phyloP scores from a whole-genome alignment of 2,888 invertebrate genomes.

The Caradrina kadenii region DNA sequence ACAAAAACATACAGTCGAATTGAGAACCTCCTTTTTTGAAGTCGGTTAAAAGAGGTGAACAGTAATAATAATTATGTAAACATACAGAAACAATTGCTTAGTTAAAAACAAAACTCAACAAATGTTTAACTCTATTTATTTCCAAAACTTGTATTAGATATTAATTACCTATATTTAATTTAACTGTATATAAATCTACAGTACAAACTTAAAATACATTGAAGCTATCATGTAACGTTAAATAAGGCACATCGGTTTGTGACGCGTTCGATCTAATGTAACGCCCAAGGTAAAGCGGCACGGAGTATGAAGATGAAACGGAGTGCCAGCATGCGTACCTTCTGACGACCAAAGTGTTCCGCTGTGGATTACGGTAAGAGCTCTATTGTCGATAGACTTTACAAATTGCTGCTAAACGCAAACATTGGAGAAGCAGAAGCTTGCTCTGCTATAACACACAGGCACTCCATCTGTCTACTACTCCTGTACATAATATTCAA shows the following conservation, averaged over 20 bases:
- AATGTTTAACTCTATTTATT: slow-evolving; percentile 48
- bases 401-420: background rate
- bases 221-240: slow-evolving; percentile 50
- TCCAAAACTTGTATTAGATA: slow-evolving; percentile 46
- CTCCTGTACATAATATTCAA: slow-evolving; percentile 44
- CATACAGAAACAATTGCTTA: no score
- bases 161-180: slow-evolving; percentile 47
- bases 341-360: background rate
- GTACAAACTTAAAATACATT: slow-evolving; percentile 52
- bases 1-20: no score
- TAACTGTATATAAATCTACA: slow-evolving; percentile 59
- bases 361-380: background rate
- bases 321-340: background rate
- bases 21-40: no score
- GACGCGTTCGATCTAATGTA: slow-evolving; percentile 4
- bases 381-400: background rate
- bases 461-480: slow-evolving; percentile 8
- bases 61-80: no score
- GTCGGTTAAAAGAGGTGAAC: no score
- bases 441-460: slow-evolving; percentile 5
- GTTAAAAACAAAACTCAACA: slow-evolving; percentile 9
- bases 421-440: background rate
- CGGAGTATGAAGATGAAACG: slow-evolving; percentile 6
- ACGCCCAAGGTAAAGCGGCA: slow-evolving; percentile 12
- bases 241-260: slow-evolving; percentile 39